These are phyloP conservation scores for Macquaria ambigua DNA, from an alignment of 2,113 vertebrate species.

Conservation along the genomic window DNA sequence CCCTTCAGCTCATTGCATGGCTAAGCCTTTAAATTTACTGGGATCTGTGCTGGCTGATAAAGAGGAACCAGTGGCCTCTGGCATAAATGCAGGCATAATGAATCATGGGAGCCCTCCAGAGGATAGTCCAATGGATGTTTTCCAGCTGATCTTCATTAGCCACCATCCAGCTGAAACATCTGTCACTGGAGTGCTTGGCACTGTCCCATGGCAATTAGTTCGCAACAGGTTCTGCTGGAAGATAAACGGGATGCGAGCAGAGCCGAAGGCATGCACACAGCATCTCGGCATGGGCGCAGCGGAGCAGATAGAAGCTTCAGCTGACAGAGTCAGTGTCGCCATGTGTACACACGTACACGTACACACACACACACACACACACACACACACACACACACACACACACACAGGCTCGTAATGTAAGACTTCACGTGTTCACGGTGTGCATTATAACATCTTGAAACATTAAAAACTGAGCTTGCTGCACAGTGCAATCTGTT, in stretches of 20 bases:
- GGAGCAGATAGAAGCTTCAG: background rate
- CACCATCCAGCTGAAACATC: slow-evolving; percentile 74
- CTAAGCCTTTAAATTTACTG: slow-evolving; percentile 41
- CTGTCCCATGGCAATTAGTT: slow-evolving; percentile 71
- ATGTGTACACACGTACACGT: background rate
- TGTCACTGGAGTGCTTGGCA: slow-evolving; percentile 73
- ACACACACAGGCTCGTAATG: background rate
- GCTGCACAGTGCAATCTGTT: background rate
- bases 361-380: background rate
- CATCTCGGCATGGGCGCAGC: background rate
- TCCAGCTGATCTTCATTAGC: slow-evolving; percentile 75
- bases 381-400: too few relatives aligned
- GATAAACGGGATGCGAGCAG: slow-evolving; percentile 71
- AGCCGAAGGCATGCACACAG: slow-evolving; percentile 46
- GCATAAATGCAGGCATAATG: slow-evolving; percentile 60
- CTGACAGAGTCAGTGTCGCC: background rate
- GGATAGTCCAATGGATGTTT: slow-evolving; percentile 68
- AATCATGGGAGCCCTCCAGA: slow-evolving; percentile 67
- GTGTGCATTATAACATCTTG: background rate
- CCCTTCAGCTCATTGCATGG: slow-evolving; percentile 38
- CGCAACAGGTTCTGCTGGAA: slow-evolving; percentile 75
- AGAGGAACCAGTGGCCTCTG: slow-evolving; percentile 71
- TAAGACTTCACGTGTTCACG: background rate
- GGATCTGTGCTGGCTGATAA: slow-evolving; percentile 72
- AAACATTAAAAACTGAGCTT: background rate